These are phyloP conservation scores for Eilema sororculum DNA, from an alignment of 2,888 invertebrate species.

Conservation along the genomic window DNA sequence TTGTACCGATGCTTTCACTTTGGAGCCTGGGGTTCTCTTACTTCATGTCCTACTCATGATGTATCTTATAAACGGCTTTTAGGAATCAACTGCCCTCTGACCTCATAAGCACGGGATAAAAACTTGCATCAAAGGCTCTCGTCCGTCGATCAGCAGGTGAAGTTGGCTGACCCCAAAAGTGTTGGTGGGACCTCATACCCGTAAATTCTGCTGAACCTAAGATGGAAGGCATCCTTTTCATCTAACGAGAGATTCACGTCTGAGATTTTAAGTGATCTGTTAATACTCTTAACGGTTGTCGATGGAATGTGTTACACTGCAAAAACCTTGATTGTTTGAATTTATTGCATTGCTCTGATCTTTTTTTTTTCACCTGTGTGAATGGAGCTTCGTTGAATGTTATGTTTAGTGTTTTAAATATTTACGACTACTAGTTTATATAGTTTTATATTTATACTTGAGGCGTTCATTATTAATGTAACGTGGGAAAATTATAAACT, in stretches of 20 bases:
- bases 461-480: neutral
- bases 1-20: too few relatives aligned
- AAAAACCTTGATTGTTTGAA: slow-evolving; percentile 37
- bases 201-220: slow-evolving; percentile 56
- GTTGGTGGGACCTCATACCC: too few relatives aligned
- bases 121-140: too few relatives aligned
- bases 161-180: too few relatives aligned
- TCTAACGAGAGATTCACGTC: slow-evolving; percentile 22
- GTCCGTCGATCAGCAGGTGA: too few relatives aligned
- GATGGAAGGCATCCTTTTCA: slow-evolving; percentile 65
- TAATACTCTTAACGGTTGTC: slow-evolving; percentile 34
- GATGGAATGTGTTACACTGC: slow-evolving; percentile 13
- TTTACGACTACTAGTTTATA: slow-evolving; percentile 2
- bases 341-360: slow-evolving; percentile 32
- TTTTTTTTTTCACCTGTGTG: slow-evolving; percentile 40
- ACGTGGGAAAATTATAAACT: slow-evolving; percentile 3
- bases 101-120: too few relatives aligned
- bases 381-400: slow-evolving; percentile 34
- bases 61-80: too few relatives aligned
- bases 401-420: slow-evolving; percentile 25
- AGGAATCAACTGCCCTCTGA: too few relatives aligned
- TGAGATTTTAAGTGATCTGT: slow-evolving; percentile 19
- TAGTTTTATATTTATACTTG: neutral
- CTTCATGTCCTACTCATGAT: too few relatives aligned
- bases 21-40: too few relatives aligned